Evolutionary conservation across 2,797 vertebrate species (phyloP).

Genomic region (Muscicapa striata): DNA sequence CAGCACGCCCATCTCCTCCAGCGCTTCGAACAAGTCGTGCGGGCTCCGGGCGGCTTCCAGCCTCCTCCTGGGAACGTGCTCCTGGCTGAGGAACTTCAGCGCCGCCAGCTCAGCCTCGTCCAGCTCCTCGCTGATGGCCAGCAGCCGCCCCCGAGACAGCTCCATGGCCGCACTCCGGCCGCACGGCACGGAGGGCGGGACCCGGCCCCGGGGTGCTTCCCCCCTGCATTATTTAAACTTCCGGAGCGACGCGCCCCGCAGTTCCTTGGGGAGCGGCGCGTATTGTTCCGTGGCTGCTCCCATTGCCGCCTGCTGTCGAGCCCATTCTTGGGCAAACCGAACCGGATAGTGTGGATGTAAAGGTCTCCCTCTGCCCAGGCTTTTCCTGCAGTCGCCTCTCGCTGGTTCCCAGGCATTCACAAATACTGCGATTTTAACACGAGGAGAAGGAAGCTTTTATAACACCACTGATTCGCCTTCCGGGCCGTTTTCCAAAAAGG

Average conservation of each 20-base stretch:
- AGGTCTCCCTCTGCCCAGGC: too few relatives aligned
- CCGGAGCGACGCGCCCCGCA: fast-evolving
- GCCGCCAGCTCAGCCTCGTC: slow-evolving; percentile 36
- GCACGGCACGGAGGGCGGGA: fast-evolving
- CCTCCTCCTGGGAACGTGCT: slow-evolving; percentile 43
- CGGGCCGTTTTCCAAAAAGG: not conserved
- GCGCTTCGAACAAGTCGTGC: slow-evolving; percentile 42
- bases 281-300: fast-evolving
- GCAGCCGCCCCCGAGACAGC: not conserved
- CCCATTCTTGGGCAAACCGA: too few relatives aligned
- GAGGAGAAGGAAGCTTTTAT: not conserved
- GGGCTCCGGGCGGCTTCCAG: slow-evolving; percentile 45
- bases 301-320: fast-evolving
- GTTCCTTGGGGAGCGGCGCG: fast-evolving
- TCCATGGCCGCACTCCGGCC: not conserved
- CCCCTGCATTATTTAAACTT: not conserved
- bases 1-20: slow-evolving; percentile 57
- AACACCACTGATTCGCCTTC: not conserved
- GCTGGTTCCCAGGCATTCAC: not conserved
- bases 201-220: fast-evolving
- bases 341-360: too few relatives aligned
- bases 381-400: not conserved
- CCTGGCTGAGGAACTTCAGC: slow-evolving; percentile 73
- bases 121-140: slow-evolving; percentile 57
- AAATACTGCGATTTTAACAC: not conserved